Percentiles rank a stretch among this genome's conserved stretches.
phyloP scores from a whole-genome alignment of 2,113 vertebrate species.

The Hippoglossus stenolepis region DNA sequence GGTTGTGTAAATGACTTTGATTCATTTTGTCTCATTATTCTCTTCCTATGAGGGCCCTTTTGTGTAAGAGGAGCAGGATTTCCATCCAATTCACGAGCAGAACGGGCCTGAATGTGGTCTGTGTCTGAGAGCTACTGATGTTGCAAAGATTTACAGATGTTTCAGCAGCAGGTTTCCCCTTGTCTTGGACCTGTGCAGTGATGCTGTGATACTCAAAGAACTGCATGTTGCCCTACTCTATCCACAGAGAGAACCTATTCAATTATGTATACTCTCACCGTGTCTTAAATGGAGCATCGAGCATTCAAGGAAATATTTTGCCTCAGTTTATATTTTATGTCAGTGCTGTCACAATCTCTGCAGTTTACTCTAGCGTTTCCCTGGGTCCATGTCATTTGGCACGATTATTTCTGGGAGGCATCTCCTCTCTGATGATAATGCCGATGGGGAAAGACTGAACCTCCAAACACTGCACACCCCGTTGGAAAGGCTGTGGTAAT shows the following conservation, averaged over 20 bases:
- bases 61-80: constrained; percentile 23
- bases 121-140: constrained; percentile 19
- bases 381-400: not conserved
- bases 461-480: constrained; percentile 53
- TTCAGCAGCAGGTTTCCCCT: not conserved
- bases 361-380: not conserved
- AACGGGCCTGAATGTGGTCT: not conserved
- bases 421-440: constrained; percentile 22
- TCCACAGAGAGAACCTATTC: not conserved
- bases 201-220: not conserved
- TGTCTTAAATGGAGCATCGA: not conserved
- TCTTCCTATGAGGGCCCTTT: constrained; percentile 38
- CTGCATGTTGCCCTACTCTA: not conserved
- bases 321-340: not conserved
- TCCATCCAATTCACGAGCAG: constrained; percentile 9
- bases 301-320: not conserved
- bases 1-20: constrained; percentile 55
- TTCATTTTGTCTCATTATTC: constrained; percentile 64
- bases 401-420: constrained; percentile 1
- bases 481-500: constrained; percentile 55
- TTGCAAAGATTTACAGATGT: constrained; percentile 7
- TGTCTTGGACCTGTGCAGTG: constrained; percentile 12
- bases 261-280: not conserved
- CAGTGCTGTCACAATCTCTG: not conserved
- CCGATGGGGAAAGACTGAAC: constrained; percentile 6